These are phyloP conservation scores for Platanista minor DNA, from an alignment of 2,113 vertebrate species.

Conservation along the genomic window DNA sequence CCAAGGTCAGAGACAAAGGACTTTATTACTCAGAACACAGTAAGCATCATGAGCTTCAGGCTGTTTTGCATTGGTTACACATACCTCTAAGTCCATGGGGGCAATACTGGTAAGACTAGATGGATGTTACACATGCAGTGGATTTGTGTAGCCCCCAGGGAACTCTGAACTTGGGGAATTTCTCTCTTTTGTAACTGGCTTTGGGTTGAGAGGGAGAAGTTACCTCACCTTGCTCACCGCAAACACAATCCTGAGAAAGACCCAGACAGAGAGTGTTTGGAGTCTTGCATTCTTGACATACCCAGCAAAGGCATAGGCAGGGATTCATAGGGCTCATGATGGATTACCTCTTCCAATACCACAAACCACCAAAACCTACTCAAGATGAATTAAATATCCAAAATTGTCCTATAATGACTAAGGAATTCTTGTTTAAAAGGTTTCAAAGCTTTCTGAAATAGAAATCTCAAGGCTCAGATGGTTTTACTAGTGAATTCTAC, in stretches of 20 bases:
- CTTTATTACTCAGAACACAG: not conserved
- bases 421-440: constrained; percentile 19
- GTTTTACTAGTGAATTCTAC: not conserved
- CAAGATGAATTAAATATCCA: not conserved
- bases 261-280: not conserved
- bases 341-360: not conserved
- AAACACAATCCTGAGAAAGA: not conserved
- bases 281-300: not conserved
- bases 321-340: not conserved
- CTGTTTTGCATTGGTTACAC: not conserved
- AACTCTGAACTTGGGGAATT: not conserved
- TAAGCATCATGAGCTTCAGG: not conserved
- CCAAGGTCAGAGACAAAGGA: not conserved
- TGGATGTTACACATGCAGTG: not conserved
- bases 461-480: not conserved
- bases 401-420: not conserved
- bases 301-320: not conserved
- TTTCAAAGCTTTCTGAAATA: not conserved
- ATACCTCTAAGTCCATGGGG: not conserved
- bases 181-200: not conserved
- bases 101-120: not conserved
- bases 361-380: not conserved
- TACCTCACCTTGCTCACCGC: not conserved
- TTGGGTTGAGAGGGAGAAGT: not conserved
- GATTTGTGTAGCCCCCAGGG: not conserved